Evolutionary conservation across 2,113 vertebrate species (phyloP).

Genomic region (Eonycteris spelaea): DNA sequence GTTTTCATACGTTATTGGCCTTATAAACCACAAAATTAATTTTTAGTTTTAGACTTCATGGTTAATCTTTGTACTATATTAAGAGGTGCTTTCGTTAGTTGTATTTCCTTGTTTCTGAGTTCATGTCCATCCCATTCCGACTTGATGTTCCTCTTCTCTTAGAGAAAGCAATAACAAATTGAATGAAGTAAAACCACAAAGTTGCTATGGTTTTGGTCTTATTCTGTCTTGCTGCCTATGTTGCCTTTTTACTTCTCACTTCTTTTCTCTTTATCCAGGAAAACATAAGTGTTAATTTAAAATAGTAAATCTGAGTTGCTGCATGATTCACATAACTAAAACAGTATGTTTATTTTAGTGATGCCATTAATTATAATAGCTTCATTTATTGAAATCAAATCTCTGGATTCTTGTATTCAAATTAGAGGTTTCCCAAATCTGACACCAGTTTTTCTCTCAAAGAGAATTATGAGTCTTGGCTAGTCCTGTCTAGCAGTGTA

Average conservation of each 20-base stretch:
- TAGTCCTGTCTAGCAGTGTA: neutral
- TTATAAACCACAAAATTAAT: neutral
- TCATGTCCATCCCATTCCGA: neutral
- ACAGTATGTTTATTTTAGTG: neutral
- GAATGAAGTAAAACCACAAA: neutral
- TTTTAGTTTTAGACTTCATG: neutral
- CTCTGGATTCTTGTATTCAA: neutral
- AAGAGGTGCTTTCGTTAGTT: neutral
- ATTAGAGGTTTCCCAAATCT: neutral
- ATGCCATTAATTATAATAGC: neutral
- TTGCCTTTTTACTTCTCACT: neutral
- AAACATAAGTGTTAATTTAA: constrained; percentile 21
- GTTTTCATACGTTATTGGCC: neutral
- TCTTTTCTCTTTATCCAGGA: constrained; percentile 16
- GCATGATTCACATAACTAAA: constrained; percentile 7
- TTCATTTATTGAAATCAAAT: constrained; percentile 37
- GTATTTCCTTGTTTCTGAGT: neutral
- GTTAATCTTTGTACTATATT: neutral
- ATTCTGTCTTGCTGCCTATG: neutral
- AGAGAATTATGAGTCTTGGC: neutral
- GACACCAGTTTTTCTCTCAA: neutral
- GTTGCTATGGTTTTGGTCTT: neutral
- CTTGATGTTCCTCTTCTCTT: neutral
- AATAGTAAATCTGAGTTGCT: neutral
- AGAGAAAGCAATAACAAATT: neutral